Base-by-base conservation (phyloP, 2,888 invertebrate species). In the Atrina japonica region DNA sequence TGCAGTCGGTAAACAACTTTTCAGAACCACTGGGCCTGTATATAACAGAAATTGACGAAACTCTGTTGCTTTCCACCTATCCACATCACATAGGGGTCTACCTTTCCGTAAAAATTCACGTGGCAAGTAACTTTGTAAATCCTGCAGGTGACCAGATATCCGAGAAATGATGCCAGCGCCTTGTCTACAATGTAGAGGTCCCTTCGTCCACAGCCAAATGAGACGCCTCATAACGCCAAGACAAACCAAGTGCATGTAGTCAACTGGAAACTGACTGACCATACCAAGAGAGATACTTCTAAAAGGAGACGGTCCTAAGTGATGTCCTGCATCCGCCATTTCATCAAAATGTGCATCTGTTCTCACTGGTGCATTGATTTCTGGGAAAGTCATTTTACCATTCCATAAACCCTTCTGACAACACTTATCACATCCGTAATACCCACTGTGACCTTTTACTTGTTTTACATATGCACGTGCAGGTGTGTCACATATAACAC, bases 211-310 rank as follows among this genome's bases (percentile, higher is more conserved):
- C 18, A 76, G 35, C 16, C 53, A 16, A 18, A 84, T 29, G 2
- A 83, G 29, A 29, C 77, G 63, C 66, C 72, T 81, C 43, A 77
- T 63, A 16, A 87, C 83, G 52, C 88, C 88, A n/a, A 86, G 50
- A 64, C 83, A 86, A 3, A 85, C 80, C 11, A 85, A 73, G 63
- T 88, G 87, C 88, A 88, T 88, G 52, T 83, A 84, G 67, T 88
- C 87, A 9, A 86, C 47, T 9, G 83, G 80, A 75, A 88, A 80
- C 47, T 79, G 71, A 16, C 74, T 43, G 16, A 85, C 78, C 72
- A 82, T 66, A 1, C 81, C 78, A 63, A 85, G 43, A 35, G 69
- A 27, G 14, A 80, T 50, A n/a, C 70, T 49, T 45, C 21, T 41
- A 7, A 78, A 66, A 41, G 80, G 78, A 23, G 80, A 78, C 16